These are phyloP conservation scores for Cephus pulcher DNA, from an alignment of 2,888 invertebrate genomes.

Conservation along the genomic window DNA sequence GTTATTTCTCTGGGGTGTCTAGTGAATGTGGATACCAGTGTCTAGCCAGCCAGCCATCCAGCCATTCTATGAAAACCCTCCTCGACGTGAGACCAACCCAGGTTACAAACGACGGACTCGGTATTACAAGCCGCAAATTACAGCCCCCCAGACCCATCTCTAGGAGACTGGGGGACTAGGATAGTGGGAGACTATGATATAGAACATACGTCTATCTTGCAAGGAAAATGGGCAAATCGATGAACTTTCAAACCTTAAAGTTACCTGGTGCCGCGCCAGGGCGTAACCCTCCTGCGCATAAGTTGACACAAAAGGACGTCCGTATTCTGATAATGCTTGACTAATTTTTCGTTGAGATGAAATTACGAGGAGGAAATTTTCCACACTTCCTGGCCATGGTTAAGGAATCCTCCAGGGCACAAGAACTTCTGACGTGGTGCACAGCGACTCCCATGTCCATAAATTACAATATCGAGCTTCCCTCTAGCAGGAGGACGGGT, in stretches of 20 bases:
- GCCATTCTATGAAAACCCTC: slow-evolving; percentile 12
- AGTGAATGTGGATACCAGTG: background rate
- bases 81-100: slow-evolving; percentile 27
- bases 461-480: slow-evolving; percentile 33
- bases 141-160: slow-evolving; percentile 32
- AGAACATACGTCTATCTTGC: background rate
- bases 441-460: slow-evolving; percentile 22
- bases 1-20: slow-evolving; percentile 38
- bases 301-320: background rate
- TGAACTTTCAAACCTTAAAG: background rate
- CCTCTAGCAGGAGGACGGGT: slow-evolving; percentile 15
- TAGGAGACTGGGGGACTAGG: background rate
- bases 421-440: background rate
- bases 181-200: background rate
- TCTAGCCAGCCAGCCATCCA: background rate
- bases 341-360: background rate
- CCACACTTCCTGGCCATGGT: background rate
- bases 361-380: background rate
- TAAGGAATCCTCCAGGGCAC: background rate
- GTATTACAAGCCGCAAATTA: slow-evolving; percentile 60
- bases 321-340: background rate
- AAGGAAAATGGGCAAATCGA: background rate
- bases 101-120: slow-evolving; percentile 56
- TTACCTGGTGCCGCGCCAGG: background rate
- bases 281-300: background rate